These are phyloP conservation scores for Danio kyathit DNA, from an alignment of 2,797 vertebrate genomes.

Conservation along the genomic window DNA sequence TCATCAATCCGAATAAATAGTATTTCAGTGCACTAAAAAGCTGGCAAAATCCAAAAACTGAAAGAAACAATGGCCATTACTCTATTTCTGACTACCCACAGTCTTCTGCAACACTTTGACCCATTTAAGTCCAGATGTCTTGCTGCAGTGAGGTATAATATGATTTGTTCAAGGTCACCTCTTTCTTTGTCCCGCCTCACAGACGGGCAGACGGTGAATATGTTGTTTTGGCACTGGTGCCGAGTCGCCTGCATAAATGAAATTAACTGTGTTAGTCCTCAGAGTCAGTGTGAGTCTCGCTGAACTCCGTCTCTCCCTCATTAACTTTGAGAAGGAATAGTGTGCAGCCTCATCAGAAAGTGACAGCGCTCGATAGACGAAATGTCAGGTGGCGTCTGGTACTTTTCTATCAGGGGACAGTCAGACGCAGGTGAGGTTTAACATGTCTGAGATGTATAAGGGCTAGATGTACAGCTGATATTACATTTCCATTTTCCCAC, in stretches of 20 bases:
- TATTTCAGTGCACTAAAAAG: neutral
- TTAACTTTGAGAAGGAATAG: constrained; percentile 57
- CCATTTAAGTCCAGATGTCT: constrained; percentile 45
- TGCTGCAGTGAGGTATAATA: constrained; percentile 47
- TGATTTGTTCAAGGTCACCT: constrained; percentile 66
- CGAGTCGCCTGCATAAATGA: constrained; percentile 64
- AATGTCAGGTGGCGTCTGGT: constrained; percentile 58
- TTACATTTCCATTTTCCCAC: constrained; percentile 6
- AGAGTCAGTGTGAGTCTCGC: constrained; percentile 63
- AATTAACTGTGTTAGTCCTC: constrained; percentile 63
- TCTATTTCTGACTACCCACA: neutral
- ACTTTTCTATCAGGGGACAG: constrained; percentile 58
- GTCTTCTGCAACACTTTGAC: constrained; percentile 42
- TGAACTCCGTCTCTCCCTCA: constrained; percentile 58
- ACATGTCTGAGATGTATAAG: constrained; percentile 58
- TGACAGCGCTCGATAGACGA: constrained; percentile 58
- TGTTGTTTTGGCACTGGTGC: constrained; percentile 47
- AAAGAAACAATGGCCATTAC: neutral
- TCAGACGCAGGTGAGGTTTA: constrained; percentile 48
- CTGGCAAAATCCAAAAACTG: neutral
- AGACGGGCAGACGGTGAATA: constrained; percentile 45
- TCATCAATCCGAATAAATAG: neutral
- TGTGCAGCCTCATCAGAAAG: constrained; percentile 52
- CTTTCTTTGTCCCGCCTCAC: constrained; percentile 52
- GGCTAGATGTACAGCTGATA: constrained; percentile 34